Conservation (phyloP, 1,140 invertebrate genomes). For the Drosophila kikkawai region DNA sequence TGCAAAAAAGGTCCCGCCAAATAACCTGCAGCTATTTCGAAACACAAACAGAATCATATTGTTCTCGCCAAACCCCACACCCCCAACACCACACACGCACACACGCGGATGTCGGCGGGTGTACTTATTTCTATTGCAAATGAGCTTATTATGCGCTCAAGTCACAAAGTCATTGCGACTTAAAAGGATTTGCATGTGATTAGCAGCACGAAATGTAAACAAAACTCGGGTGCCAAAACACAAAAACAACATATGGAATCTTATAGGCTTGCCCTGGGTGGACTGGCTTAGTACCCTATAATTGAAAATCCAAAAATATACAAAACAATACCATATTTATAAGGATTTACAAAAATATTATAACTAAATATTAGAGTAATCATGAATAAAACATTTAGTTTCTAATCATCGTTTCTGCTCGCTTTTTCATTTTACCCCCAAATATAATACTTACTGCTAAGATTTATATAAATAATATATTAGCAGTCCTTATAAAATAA, state of each 20-base stretch:
- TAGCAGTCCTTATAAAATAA: not conserved
- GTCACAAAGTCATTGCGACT: conserved; percentile 82
- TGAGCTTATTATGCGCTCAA: conserved; percentile 81
- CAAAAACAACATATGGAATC: conserved; percentile 48
- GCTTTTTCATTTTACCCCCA: too few relatives aligned
- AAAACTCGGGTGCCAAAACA: conserved; percentile 73
- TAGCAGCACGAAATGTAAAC: conserved; percentile 80
- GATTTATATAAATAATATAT: too few relatives aligned
- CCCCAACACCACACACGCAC: conserved; percentile 1
- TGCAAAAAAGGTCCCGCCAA: conserved; percentile 73
- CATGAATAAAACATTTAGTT: too few relatives aligned
- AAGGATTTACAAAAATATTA: too few relatives aligned
- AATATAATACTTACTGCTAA: too few relatives aligned
- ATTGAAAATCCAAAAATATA: not conserved
- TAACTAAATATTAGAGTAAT: too few relatives aligned
- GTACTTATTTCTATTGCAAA: conserved; percentile 75
- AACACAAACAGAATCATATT: conserved; percentile 42
- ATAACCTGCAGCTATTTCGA: conserved; percentile 70
- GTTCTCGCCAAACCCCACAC: not conserved
- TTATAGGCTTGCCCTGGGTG: not conserved
- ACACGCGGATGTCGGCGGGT: conserved; percentile 26
- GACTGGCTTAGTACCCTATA: too few relatives aligned
- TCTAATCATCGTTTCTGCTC: too few relatives aligned
- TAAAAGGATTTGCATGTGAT: conserved; percentile 83
- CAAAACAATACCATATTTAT: too few relatives aligned